Evolutionary conservation across 2,888 invertebrate genomes (phyloP).

Genomic region (Drosophila sordidapex): DNA sequence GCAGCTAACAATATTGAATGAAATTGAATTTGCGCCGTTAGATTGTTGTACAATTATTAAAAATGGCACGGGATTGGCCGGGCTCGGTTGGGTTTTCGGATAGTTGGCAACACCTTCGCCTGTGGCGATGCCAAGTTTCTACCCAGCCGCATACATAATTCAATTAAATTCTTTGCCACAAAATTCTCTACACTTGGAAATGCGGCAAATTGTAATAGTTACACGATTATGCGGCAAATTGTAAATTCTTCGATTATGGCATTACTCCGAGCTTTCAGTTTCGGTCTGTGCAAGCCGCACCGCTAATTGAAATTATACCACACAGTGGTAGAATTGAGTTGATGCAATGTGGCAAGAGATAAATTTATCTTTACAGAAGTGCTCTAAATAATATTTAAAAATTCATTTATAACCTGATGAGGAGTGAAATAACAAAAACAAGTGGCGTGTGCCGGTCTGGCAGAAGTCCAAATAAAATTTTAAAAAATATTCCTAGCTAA

Average conservation of each 20-base stretch:
- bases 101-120: constrained; percentile 62
- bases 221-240: constrained; percentile 66
- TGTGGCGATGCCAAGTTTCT: constrained; percentile 57
- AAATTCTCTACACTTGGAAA: constrained; percentile 36
- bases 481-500: not conserved
- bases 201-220: constrained; percentile 68
- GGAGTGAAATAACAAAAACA: not conserved
- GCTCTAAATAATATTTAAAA: not conserved
- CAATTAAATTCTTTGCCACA: constrained; percentile 65
- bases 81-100: not conserved
- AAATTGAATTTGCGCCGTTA: constrained; percentile 70
- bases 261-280: constrained; percentile 4
- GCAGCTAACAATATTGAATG: constrained; percentile 74
- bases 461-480: not conserved
- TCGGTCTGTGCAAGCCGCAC: constrained; percentile 16
- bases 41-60: constrained; percentile 73
- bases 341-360: not conserved
- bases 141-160: constrained; percentile 60
- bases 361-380: not conserved
- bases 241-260: constrained; percentile 39
- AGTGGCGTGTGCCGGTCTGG: not conserved
- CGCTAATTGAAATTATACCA: constrained; percentile 25
- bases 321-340: constrained; percentile 7
- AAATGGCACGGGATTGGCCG: constrained; percentile 38
- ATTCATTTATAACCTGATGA: not conserved